phyloP scores from a whole-genome alignment of 2,113 vertebrate genomes.

The Thinocorus orbignyianus region DNA sequence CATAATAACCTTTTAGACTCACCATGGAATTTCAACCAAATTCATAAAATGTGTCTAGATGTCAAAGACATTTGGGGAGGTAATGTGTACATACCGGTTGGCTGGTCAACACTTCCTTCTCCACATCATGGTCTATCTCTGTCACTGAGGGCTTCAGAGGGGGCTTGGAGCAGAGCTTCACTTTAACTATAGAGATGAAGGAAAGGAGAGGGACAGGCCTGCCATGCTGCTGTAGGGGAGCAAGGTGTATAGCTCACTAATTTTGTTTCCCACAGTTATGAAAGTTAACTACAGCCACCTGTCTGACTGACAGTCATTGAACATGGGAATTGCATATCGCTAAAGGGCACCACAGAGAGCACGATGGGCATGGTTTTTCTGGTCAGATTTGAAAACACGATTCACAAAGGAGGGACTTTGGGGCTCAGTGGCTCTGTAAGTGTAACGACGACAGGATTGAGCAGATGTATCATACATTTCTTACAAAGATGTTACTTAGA shows the following conservation, averaged over 20 bases:
- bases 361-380: background rate
- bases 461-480: background rate
- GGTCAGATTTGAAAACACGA: background rate
- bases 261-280: background rate
- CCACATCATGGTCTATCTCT: background rate
- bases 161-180: accelerated
- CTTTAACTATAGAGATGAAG: accelerated
- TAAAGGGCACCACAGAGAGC: background rate
- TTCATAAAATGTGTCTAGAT: background rate
- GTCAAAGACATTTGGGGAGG: background rate
- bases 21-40: background rate
- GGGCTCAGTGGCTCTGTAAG: background rate
- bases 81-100: accelerated
- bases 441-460: background rate
- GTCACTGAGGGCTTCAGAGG: background rate
- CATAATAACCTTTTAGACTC: background rate
- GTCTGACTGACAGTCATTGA: background rate
- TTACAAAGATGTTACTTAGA: background rate
- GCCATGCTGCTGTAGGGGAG: background rate
- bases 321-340: background rate
- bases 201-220: background rate
- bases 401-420: background rate
- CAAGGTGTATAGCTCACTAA: background rate
- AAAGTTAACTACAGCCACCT: background rate
- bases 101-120: background rate